These are phyloP conservation scores for Phrynocephalus versicolor DNA, from an alignment of 2,113 vertebrate genomes.

Conservation along the genomic window DNA sequence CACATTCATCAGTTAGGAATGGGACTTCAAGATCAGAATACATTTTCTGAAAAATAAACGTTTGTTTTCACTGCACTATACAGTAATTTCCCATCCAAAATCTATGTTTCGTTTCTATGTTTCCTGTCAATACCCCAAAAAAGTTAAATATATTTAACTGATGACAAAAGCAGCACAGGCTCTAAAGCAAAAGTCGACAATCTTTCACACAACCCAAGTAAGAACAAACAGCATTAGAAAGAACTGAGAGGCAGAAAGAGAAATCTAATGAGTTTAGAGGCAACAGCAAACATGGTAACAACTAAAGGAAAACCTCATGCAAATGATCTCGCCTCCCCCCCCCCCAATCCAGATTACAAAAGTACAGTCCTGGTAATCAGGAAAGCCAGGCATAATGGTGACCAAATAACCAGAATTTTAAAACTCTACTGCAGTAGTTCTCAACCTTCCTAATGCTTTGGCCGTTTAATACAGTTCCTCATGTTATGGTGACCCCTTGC, in stretches of 20 bases:
- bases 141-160: neutral
- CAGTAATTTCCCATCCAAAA: neutral
- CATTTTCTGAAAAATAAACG: slow-evolving; percentile 75
- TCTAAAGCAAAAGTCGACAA: neutral
- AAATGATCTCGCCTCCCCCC: no score
- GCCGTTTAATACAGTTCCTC: no score
- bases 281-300: neutral
- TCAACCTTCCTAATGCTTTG: no score
- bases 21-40: slow-evolving; percentile 86
- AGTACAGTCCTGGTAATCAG: neutral
- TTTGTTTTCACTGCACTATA: neutral
- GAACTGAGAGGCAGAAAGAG: neutral
- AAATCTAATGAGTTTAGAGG: neutral
- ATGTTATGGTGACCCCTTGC: no score
- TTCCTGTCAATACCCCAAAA: neutral
- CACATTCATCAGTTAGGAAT: slow-evolving; percentile 90
- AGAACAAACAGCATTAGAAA: neutral
- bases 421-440: no score
- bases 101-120: neutral
- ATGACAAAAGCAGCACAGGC: neutral
- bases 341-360: no score
- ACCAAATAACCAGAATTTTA: neutral
- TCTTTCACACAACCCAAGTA: neutral
- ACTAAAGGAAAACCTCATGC: no score
- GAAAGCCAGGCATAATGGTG: neutral